Conservation (phyloP, 2,113 vertebrate genomes). For the Psophia crepitans region DNA sequence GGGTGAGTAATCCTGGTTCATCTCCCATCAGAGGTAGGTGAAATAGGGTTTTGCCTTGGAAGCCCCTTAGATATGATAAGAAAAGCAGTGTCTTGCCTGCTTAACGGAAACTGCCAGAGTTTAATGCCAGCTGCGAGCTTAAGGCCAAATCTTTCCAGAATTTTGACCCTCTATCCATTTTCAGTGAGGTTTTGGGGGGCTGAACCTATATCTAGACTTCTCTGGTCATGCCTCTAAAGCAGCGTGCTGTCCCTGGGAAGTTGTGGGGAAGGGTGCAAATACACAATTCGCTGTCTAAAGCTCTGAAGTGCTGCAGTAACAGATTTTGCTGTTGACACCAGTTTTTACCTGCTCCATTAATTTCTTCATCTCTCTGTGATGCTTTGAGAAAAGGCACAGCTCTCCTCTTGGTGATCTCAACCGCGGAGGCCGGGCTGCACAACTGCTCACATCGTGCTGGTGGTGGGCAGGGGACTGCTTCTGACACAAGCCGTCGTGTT, state of each 20-base stretch:
- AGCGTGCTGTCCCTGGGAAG: fast-evolving
- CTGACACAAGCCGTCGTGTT: neutral
- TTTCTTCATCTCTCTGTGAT: neutral
- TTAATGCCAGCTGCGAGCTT: neutral
- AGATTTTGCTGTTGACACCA: neutral
- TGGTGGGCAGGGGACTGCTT: neutral
- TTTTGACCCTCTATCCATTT: neutral
- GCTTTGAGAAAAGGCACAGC: neutral
- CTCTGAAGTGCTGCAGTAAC: neutral
- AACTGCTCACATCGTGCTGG: fast-evolving
- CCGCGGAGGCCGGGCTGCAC: neutral
- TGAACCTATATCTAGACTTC: neutral
- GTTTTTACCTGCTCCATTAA: neutral
- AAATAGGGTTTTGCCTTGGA: neutral
- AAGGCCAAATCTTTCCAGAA: neutral
- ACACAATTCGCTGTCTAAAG: neutral
- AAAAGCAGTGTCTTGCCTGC: neutral
- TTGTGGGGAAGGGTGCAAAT: neutral
- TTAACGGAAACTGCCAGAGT: neutral
- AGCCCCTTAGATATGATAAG: neutral
- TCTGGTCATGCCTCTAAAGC: neutral
- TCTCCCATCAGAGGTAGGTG: fast-evolving
- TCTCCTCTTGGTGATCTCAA: neutral
- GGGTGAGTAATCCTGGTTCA: neutral
- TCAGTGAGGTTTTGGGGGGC: neutral